These are phyloP conservation scores for Etheostoma spectabile DNA, from an alignment of 2,113 vertebrate species.

Conservation along the genomic window DNA sequence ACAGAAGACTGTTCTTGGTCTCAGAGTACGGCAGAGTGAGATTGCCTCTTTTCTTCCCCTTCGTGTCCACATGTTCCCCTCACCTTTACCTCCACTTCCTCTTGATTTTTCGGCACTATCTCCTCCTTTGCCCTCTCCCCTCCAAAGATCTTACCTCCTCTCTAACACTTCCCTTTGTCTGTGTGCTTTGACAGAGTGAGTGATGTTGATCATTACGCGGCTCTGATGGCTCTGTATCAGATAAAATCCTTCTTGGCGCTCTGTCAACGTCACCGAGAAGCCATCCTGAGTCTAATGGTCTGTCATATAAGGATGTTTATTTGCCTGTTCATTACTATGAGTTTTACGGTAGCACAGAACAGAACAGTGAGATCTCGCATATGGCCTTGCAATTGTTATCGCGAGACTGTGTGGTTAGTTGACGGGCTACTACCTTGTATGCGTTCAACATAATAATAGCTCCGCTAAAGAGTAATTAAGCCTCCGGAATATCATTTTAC, in stretches of 20 bases:
- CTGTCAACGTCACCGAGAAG: slow-evolving; percentile 60
- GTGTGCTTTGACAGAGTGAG: slow-evolving; percentile 59
- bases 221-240: slow-evolving; percentile 59
- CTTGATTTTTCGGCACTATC: slow-evolving; percentile 4
- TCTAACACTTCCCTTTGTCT: slow-evolving; percentile 39
- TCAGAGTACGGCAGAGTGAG: neutral
- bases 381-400: no score
- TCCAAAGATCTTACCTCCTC: slow-evolving; percentile 3
- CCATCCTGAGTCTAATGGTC: slow-evolving; percentile 52
- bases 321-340: no score
- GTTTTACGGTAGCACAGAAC: no score
- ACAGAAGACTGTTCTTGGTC: neutral
- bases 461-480: no score
- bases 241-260: slow-evolving; percentile 51
- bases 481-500: no score
- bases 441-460: no score
- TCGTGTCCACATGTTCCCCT: neutral
- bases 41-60: neutral
- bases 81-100: slow-evolving; percentile 18
- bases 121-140: slow-evolving; percentile 15
- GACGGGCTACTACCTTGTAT: no score
- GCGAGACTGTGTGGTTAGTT: no score
- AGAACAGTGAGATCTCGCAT: no score
- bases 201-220: slow-evolving; percentile 68
- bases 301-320: no score